Conservation (phyloP, 2,888 invertebrate species). For the Hypomecis punctinalis region DNA sequence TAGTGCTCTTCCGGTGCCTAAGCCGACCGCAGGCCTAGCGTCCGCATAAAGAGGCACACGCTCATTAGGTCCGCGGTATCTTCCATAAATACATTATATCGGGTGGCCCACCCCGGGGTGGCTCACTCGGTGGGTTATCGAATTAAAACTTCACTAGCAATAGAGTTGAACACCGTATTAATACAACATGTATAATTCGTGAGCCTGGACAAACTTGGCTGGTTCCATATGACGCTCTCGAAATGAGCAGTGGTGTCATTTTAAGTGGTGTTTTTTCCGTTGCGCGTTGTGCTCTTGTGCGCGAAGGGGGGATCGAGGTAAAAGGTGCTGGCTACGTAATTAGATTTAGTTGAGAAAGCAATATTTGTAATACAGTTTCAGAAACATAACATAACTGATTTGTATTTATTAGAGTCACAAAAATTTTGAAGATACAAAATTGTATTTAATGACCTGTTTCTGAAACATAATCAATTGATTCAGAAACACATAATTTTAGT, state of each 20-base stretch:
- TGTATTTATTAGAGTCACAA: no score
- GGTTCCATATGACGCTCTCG: slow-evolving; percentile 51
- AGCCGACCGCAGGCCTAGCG: slow-evolving; percentile 54
- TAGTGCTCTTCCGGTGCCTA: slow-evolving; percentile 43
- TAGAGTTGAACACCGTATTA: slow-evolving; percentile 84
- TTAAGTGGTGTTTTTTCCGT: no score
- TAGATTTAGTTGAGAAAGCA: no score
- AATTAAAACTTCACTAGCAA: slow-evolving; percentile 73
- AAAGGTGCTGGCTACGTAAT: no score
- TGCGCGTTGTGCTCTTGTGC: no score
- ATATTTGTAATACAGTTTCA: no score
- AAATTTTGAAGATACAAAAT: no score
- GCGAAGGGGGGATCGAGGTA: no score
- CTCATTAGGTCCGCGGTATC: slow-evolving; percentile 83
- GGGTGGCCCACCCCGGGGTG: slow-evolving; percentile 47
- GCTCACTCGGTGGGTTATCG: slow-evolving; percentile 47
- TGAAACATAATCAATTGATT: no score
- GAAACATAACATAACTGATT: no score
- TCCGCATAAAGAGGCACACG: slow-evolving; percentile 76
- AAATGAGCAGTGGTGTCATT: neutral
- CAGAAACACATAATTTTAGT: neutral
- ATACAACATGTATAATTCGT: slow-evolving; percentile 84
- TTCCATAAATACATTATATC: slow-evolving; percentile 84
- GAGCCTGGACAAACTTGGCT: slow-evolving; percentile 76
- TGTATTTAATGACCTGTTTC: no score